phyloP scores from a whole-genome alignment of 2,888 invertebrate genomes.

The Lobophora halterata region DNA sequence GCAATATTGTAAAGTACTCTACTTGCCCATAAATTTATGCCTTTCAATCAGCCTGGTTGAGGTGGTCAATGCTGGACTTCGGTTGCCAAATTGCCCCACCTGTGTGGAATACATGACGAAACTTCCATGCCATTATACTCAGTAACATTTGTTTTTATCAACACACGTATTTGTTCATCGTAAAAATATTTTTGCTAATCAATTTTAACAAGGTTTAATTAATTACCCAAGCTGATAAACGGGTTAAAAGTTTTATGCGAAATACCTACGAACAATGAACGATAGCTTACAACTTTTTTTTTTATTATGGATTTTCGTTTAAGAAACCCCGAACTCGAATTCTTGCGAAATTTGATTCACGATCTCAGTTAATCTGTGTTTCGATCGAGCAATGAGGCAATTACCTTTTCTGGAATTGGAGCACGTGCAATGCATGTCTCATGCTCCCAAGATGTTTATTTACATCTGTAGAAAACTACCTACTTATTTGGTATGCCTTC shows the following conservation, averaged over 20 bases:
- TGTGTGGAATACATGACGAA: no score
- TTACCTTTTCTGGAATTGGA: slow-evolving; percentile 20
- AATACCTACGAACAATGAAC: no score
- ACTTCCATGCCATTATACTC: background rate
- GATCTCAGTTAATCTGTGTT: slow-evolving; percentile 25
- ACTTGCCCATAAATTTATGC: slow-evolving; percentile 22
- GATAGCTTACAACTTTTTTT: no score
- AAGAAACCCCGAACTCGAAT: background rate
- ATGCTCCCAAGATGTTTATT: slow-evolving; percentile 2
- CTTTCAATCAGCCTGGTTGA: slow-evolving; percentile 18
- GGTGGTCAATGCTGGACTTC: slow-evolving; percentile 20
- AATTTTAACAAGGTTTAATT: slow-evolving; percentile 2
- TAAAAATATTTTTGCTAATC: no score
- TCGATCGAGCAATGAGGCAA: slow-evolving; percentile 20
- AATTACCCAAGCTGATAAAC: no score
- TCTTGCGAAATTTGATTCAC: slow-evolving; percentile 26
- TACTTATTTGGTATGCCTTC: no score
- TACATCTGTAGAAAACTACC: no score
- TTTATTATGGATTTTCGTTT: background rate
- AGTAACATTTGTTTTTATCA: no score
- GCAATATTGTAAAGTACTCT: slow-evolving; percentile 16
- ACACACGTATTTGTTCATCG: no score
- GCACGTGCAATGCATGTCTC: slow-evolving; percentile 13
- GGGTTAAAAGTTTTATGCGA: no score
- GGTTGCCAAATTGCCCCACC: slow-evolving; percentile 10